Conservation (phyloP, 2,113 vertebrate species). For the Myanophis thanlyinensis region DNA sequence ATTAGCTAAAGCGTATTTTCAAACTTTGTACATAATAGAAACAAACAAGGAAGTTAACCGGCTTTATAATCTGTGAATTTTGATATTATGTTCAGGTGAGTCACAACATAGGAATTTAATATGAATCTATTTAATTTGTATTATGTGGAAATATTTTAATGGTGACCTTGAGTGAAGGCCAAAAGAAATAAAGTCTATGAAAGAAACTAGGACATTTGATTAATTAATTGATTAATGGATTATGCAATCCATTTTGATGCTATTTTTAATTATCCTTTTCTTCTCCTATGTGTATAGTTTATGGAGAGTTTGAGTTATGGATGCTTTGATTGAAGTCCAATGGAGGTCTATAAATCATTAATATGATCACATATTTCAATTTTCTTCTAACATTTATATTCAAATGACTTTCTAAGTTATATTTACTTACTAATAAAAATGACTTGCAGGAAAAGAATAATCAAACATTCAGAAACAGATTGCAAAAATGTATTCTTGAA, state of each 20-base stretch:
- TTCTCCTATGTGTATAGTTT: not conserved
- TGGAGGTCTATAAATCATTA: not conserved
- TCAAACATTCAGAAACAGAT: not conserved
- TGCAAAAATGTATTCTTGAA: not conserved
- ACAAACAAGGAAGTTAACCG: not conserved
- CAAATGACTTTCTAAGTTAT: not conserved
- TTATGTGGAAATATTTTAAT: not conserved
- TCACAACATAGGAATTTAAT: not conserved
- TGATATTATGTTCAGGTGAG: not conserved
- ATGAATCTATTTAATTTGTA: not conserved
- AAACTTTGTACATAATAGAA: not conserved
- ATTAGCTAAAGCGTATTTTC: not conserved
- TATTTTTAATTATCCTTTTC: not conserved
- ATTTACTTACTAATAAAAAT: not conserved
- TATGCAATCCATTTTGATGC: not conserved
- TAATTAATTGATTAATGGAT: no score
- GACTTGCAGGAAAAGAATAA: not conserved
- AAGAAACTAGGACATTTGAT: not conserved
- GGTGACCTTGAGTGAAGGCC: not conserved
- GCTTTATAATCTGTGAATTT: not conserved
- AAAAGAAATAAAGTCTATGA: not conserved
- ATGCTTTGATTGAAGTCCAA: conserved; percentile 36
- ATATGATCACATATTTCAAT: not conserved
- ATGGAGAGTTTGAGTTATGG: not conserved
- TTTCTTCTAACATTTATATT: not conserved